Base-by-base conservation (phyloP, 2,888 invertebrate genomes). In the Polydrusus tereticollis region DNA sequence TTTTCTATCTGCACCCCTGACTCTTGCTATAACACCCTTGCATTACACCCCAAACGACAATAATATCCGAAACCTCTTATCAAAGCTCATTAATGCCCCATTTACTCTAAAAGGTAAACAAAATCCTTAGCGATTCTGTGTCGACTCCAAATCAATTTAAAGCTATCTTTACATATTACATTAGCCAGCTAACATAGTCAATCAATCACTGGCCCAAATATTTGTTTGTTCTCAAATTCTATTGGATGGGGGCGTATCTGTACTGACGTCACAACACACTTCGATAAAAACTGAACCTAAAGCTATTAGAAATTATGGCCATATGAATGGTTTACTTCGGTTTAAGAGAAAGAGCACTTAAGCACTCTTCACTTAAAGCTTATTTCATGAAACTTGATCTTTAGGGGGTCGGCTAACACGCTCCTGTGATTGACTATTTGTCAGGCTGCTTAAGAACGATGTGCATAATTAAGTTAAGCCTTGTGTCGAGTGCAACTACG, bases 211-310 rank as follows among this genome's bases (percentile, higher is more conserved):
- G 57, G 64, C 69, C 57, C 79, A 81, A 81, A 81, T 81, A 81
- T 82, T 81, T 77, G 80, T 77, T 77, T 73, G 77, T 75, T 78
- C 79, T 79, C 76, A 73, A 67, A 67, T 79, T 77, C 80, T 76
- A 82, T 82, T 82, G 82, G 80, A 68, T 65, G 77, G 65, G 76
- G 82, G 82, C 80, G 82, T 78, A 72, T 41, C 77, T 70, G 12
- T 50, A 58, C 60, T 80, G 81, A 81, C 81, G 82, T 82, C 81
- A 82, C 57, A 41, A 52, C 23, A 69, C 69, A 75, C 72, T 38
- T 8, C 29, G 52, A 55, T 55, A 58, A 58, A 58, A 38, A 58
- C 74, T 78, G 76, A 76, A 70, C 78, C 76, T 75, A 78, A 79
- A 78, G 76, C 76, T 72, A 78, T 74, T 69, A 67, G 68, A 73